These are phyloP conservation scores for Cheumatopsyche charites DNA, from an alignment of 1,140 invertebrate genomes.

Conservation along the genomic window DNA sequence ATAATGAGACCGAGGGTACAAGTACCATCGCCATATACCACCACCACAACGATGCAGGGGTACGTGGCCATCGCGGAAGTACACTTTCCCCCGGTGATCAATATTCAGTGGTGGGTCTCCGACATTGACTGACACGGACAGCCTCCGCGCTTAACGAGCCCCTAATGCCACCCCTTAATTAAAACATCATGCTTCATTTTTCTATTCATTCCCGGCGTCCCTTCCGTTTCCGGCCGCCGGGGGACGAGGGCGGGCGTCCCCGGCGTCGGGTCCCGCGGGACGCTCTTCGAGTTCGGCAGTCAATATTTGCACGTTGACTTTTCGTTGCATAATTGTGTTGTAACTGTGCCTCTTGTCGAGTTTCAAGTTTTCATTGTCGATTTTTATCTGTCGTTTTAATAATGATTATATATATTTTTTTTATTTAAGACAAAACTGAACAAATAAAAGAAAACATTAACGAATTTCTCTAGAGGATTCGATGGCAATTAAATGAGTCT, in stretches of 20 bases:
- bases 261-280: background rate
- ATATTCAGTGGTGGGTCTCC: slow-evolving; percentile 27
- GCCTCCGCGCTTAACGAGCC: slow-evolving; percentile 33
- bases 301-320: slow-evolving; percentile 45
- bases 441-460: too few relatives aligned
- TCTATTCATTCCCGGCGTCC: slow-evolving; percentile 42
- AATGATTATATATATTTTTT: too few relatives aligned
- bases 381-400: too few relatives aligned
- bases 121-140: slow-evolving; percentile 27
- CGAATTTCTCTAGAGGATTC: too few relatives aligned
- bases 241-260: background rate
- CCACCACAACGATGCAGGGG: too few relatives aligned
- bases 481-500: too few relatives aligned
- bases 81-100: slow-evolving; percentile 25
- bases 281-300: slow-evolving; percentile 37
- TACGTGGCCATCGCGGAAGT: background rate
- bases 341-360: too few relatives aligned
- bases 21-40: too few relatives aligned
- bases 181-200: slow-evolving; percentile 49
- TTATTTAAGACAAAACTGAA: too few relatives aligned
- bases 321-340: slow-evolving; percentile 22
- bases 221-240: slow-evolving; percentile 34
- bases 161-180: slow-evolving; percentile 46
- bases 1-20: slow-evolving; percentile 6
- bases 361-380: too few relatives aligned